Evolutionary conservation across 2,113 vertebrate genomes (phyloP), one percentile per base, ranked within the genome.

Genomic region (Callocephalon fimbriatum): DNA sequence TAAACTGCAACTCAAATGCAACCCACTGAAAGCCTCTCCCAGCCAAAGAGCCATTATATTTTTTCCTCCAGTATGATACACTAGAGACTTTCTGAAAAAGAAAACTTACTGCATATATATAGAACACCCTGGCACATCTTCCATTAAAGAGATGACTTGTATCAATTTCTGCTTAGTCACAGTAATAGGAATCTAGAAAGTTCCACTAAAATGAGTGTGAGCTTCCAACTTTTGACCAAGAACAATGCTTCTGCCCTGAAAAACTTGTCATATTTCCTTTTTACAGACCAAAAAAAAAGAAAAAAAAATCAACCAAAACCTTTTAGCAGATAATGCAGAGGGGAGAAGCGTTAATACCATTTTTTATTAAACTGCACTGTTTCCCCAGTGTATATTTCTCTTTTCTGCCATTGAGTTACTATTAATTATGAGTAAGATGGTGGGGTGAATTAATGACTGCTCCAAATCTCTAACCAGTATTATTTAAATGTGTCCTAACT

Each of bases 371-470:
- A 45, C 31, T 51, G 4, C 47, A 76, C 58, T 42, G 1, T 83
- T 93, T 95, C 58, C 51, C 68, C 67, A 58, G 75, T 50, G 42
- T 23, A 7, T 42, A 20, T 67, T 92, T 74, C n/a, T 65, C 56
- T 77, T 70, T 50, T 73, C 78, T 86, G 63, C 63, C 42, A 38
- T 45, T 45, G 73, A 63, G 17, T 88, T 70, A 26, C 45, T 76
- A n/a, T 32, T 83, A 95, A 92, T 88, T 75, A 81, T 18, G 35
- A 81, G 56, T 27, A 59, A 47, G 56, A 47, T 73, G 22, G 22
- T 88, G 40, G 31, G 71, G 6, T 88, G 68, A 93, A 89, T 91
- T 51, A 81, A 72, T 51, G 27, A 37, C 19, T 61, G 38, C 40
- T 88, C 70, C 66, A 61, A 61, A 81, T 47, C 70, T 78, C 47